phyloP scores from a whole-genome alignment of 1,140 invertebrate species.

The Oreohelix idahoensis region DNA sequence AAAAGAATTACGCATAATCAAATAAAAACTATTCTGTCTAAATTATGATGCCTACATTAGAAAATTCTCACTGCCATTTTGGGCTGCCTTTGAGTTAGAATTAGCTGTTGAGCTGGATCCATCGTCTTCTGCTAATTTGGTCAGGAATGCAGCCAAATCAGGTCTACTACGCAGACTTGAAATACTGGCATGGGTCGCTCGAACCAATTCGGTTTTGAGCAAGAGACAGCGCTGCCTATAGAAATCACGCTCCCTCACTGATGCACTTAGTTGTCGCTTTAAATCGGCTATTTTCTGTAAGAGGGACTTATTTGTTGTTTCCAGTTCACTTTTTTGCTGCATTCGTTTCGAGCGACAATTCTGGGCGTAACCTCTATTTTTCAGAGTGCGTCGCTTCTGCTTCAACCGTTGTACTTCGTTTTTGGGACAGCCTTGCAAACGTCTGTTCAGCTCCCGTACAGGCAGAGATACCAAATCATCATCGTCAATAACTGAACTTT shows the following conservation, averaged over 20 bases:
- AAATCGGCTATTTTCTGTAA: slow-evolving; percentile 62
- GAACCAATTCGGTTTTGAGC: slow-evolving; percentile 45
- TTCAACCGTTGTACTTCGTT: slow-evolving; percentile 93
- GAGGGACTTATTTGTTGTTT: slow-evolving; percentile 82
- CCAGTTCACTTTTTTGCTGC: slow-evolving; percentile 76
- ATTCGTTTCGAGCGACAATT: slow-evolving; percentile 84
- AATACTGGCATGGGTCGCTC: background rate
- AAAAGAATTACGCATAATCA: no score
- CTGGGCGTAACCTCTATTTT: slow-evolving; percentile 98
- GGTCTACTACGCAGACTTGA: background rate
- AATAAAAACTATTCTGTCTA: no score
- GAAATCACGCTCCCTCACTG: slow-evolving; percentile 64
- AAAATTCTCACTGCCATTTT: slow-evolving; percentile 40
- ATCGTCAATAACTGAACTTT: slow-evolving; percentile 79
- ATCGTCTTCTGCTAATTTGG: slow-evolving; percentile 26
- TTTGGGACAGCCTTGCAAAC: slow-evolving; percentile 92
- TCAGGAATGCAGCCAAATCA: slow-evolving; percentile 11
- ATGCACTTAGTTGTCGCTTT: slow-evolving; percentile 61
- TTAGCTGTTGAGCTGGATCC: background rate
- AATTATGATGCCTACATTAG: slow-evolving; percentile 11
- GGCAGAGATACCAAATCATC: slow-evolving; percentile 90
- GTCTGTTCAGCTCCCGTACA: slow-evolving; percentile 95
- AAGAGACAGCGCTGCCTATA: slow-evolving; percentile 66
- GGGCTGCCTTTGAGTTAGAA: slow-evolving; percentile 22
- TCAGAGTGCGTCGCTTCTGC: slow-evolving; percentile 95